A percentile compares a stretch with the other conserved stretches of the same genome.
Evolutionary conservation across 2,888 invertebrate species (phyloP).

Genomic region (Heliothis peltigera): DNA sequence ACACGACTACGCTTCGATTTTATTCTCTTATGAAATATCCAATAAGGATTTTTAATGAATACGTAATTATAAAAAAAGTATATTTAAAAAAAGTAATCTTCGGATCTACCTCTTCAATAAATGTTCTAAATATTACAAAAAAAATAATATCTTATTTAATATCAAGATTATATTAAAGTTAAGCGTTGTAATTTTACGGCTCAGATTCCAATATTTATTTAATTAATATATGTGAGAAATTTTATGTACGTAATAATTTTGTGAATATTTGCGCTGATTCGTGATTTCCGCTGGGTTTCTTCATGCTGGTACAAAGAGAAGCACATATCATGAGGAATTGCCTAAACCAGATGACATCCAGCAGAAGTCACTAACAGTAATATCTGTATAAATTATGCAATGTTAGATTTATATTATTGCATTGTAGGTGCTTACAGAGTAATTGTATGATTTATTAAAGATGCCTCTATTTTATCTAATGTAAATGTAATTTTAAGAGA

Average conservation of each 20-base stretch:
- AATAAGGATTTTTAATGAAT: constrained; percentile 73
- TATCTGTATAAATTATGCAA: constrained; percentile 46
- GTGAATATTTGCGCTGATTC: constrained; percentile 10
- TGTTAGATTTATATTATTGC: constrained; percentile 50
- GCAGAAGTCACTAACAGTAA: constrained; percentile 6
- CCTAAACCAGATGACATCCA: background rate
- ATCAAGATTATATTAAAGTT: constrained; percentile 58
- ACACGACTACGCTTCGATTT: constrained; percentile 77
- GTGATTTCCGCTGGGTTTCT: constrained; percentile 6
- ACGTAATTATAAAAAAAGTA: constrained; percentile 69
- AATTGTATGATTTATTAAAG: constrained; percentile 53
- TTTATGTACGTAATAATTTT: too few species aligned
- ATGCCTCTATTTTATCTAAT: constrained; percentile 64
- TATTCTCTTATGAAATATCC: constrained; percentile 84
- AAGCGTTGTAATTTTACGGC: constrained; percentile 60
- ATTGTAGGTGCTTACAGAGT: constrained; percentile 60
- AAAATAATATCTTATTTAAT: constrained; percentile 48
- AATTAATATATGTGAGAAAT: constrained; percentile 18
- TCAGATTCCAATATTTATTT: constrained; percentile 32
- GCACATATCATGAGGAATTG: constrained; percentile 14
- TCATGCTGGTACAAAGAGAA: background rate
- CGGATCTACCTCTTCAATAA: constrained; percentile 79
- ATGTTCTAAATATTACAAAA: constrained; percentile 65
- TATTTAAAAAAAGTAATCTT: constrained; percentile 59
- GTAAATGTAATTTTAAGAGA: constrained; percentile 30